Evolutionary conservation across 30 jellyfish, hydroid and myxozoan species (phyloP).

Genomic region (Nemopilema nomurai): DNA sequence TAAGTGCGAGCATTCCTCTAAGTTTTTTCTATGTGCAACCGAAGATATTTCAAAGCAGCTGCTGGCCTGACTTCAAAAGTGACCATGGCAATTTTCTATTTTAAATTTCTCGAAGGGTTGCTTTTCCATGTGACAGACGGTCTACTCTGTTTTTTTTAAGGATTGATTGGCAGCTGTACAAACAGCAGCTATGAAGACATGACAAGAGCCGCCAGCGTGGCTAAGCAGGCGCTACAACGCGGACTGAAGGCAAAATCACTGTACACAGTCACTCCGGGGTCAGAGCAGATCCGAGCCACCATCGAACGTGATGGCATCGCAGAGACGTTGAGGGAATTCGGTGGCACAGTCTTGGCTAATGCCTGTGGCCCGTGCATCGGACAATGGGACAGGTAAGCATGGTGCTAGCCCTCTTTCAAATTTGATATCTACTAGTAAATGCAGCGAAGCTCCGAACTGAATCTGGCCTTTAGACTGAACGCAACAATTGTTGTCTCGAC

Average conservation of each 20-base stretch:
- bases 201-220: slow-evolving; percentile 99
- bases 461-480: too few relatives aligned
- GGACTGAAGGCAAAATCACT: slow-evolving; percentile 93
- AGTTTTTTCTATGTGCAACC: not conserved
- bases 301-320: slow-evolving; percentile 99
- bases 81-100: too few relatives aligned
- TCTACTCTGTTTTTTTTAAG: slow-evolving; percentile 22
- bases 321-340: slow-evolving; percentile 85
- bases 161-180: slow-evolving; percentile 99
- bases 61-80: too few relatives aligned
- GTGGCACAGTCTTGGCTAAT: slow-evolving; percentile 99
- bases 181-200: slow-evolving; percentile 99
- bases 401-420: too few relatives aligned
- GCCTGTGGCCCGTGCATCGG: slow-evolving; percentile 99
- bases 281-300: slow-evolving; percentile 99
- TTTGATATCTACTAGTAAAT: too few relatives aligned
- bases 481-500: too few relatives aligned
- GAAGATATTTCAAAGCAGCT: not conserved
- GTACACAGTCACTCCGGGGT: slow-evolving; percentile 99
- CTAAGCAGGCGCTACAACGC: slow-evolving; percentile 94
- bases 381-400: slow-evolving; percentile 98
- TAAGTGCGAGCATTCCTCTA: slow-evolving; percentile 16
- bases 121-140: not conserved
- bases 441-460: too few relatives aligned
- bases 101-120: not conserved